Conservation (phyloP, 2,888 invertebrate genomes). For the Morpho achilles region DNA sequence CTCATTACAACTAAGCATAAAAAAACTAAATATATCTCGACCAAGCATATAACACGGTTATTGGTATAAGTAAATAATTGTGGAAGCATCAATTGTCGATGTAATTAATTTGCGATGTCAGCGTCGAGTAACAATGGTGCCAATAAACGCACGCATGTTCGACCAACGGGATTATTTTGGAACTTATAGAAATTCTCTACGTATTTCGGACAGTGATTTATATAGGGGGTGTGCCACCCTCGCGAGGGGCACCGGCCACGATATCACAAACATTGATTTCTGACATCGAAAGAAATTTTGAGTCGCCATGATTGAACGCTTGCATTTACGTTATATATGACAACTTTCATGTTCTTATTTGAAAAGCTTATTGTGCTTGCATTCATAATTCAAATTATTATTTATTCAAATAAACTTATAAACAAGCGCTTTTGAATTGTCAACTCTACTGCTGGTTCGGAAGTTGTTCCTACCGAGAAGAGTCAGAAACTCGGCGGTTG, state of each 20-base stretch:
- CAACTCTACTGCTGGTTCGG: too few relatives aligned
- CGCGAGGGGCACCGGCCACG: conserved; percentile 50
- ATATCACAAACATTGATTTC: conserved; percentile 74
- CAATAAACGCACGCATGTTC: conserved; percentile 52
- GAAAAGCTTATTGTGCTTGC: too few relatives aligned
- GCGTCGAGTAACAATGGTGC: conserved; percentile 51
- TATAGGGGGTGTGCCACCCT: conserved; percentile 75
- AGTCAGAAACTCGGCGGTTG: too few relatives aligned
- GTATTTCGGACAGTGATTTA: conserved; percentile 79
- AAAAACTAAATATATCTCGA: too few relatives aligned
- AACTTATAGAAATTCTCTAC: conserved; percentile 62
- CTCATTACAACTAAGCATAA: too few relatives aligned
- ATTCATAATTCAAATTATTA: too few relatives aligned
- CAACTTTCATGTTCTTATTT: too few relatives aligned
- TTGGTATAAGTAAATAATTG: too few relatives aligned
- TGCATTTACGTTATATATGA: not conserved
- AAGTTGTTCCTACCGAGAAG: too few relatives aligned
- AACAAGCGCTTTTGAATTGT: too few relatives aligned
- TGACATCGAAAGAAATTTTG: conserved; percentile 57
- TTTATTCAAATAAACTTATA: too few relatives aligned
- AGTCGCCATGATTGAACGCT: conserved; percentile 17
- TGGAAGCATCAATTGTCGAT: conserved; percentile 19
- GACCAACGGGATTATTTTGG: conserved; percentile 36
- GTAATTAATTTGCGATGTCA: conserved; percentile 54
- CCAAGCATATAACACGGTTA: too few relatives aligned